phyloP scores from a whole-genome alignment of 2,113 vertebrate genomes.

The Xiphophorus maculatus region DNA sequence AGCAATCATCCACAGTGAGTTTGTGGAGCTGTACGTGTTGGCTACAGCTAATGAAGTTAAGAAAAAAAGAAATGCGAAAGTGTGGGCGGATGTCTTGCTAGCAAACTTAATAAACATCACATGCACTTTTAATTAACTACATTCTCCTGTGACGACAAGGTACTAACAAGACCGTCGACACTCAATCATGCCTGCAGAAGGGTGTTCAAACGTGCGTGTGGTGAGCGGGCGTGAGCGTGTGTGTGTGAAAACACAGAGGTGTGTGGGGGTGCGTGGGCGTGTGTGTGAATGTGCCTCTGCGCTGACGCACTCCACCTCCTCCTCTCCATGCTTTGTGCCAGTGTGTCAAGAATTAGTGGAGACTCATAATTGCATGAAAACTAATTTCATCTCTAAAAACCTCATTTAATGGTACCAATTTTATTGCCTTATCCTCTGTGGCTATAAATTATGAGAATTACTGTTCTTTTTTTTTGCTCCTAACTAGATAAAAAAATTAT shows the following conservation, averaged over 20 bases:
- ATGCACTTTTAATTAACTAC: slow-evolving; percentile 72
- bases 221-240: background rate
- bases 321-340: slow-evolving; percentile 54
- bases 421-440: slow-evolving; percentile 69
- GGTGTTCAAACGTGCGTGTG: slow-evolving; percentile 22
- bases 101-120: slow-evolving; percentile 70
- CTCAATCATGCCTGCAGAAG: slow-evolving; percentile 53
- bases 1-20: slow-evolving; percentile 21
- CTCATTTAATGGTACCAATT: slow-evolving; percentile 68
- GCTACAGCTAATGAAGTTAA: slow-evolving; percentile 63
- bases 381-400: slow-evolving; percentile 77
- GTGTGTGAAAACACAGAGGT: slow-evolving; percentile 17
- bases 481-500: slow-evolving; percentile 60
- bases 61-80: slow-evolving; percentile 39
- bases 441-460: slow-evolving; percentile 70
- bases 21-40: slow-evolving; percentile 30
- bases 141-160: slow-evolving; percentile 63
- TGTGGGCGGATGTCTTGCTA: slow-evolving; percentile 64
- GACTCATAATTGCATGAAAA: slow-evolving; percentile 75
- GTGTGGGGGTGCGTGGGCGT: slow-evolving; percentile 4
- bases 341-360: slow-evolving; percentile 71
- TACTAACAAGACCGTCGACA: slow-evolving; percentile 69
- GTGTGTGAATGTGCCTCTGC: slow-evolving; percentile 3
- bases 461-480: slow-evolving; percentile 57
- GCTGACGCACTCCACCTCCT: slow-evolving; percentile 25